Base-by-base conservation (phyloP, 2,797 vertebrate species). In the Sebastes paucispinis region DNA sequence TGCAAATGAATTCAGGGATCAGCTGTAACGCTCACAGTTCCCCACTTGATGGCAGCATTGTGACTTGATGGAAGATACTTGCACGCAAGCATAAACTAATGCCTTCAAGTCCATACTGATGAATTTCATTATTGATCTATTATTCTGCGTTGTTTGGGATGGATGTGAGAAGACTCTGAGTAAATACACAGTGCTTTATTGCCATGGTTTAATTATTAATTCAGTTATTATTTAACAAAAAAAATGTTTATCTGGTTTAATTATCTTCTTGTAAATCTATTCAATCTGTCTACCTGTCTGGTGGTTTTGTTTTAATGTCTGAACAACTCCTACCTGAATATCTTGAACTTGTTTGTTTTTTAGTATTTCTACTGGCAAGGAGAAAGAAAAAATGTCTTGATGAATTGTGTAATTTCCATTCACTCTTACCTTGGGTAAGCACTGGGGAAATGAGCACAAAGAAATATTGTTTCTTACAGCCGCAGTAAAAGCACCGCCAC, bases 21-120 rank as follows among this genome's bases (percentile, higher is more conserved):
- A 58, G 0, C n/a, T 89, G 90, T 82, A 89, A 82, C 85, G 55
- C 63, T 52, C 6, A 50, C 2, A 57, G 3, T 25, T 1, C 0
- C 3, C 88, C 94, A 90, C 88, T 89, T 84, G 93, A 80, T 93
- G 92, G 91, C 90, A 93, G 87, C 87, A 86, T 90, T 91, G 85
- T 54, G 8, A 76, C 77, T 84, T 75, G 27, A 79, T 57, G 65
- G 60, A 69, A 60, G 11, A 32, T 1, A 3, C 20, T 24, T 58
- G 9, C 25, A 58, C 8, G 3, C 2, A 5, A 36, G 13, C 3
- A 2, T 29, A 7, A 73, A 50, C n/a, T 3, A 29, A 55, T 29
- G 16, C 24, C 9, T 47, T 27, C 4, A 58, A 62, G 50, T 57
- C 22, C 12, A 54, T 5, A 29, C 4, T 60, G 27, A 69, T 14